Percentiles rank a stretch among this genome's conserved stretches.
Evolutionary conservation across 2,888 invertebrate species (phyloP).

Genomic region (Caenorhabditis plicata): DNA sequence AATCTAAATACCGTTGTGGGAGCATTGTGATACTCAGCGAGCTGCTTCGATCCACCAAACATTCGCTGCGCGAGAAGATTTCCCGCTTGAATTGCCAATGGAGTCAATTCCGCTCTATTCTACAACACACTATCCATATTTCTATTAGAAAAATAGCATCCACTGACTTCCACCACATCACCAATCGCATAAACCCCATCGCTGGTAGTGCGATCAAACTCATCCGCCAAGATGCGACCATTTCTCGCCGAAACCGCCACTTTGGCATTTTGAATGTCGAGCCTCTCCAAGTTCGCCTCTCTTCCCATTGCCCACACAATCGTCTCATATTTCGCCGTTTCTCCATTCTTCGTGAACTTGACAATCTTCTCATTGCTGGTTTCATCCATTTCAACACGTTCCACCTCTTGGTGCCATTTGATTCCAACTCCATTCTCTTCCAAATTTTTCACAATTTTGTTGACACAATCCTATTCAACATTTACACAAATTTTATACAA

Average conservation of each 20-base stretch:
- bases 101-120: conserved; percentile 84
- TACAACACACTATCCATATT: conserved; percentile 60
- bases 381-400: conserved; percentile 10
- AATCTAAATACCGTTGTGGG: conserved; percentile 69
- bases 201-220: conserved; percentile 74
- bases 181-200: conserved; percentile 88
- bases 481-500: not conserved
- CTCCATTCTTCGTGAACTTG: conserved; percentile 2
- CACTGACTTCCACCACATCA: conserved; percentile 70
- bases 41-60: conserved; percentile 47
- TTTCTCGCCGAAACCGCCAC: conserved; percentile 7
- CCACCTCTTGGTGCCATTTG: conserved; percentile 50
- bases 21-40: conserved; percentile 65
- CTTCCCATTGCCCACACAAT: conserved; percentile 45
- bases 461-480: conserved; percentile 67
- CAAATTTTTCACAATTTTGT: conserved; percentile 69
- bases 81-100: conserved; percentile 88
- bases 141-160: not conserved
- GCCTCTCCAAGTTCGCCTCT: conserved; percentile 5
- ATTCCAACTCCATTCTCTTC: conserved; percentile 68
- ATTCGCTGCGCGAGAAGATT: conserved; percentile 73
- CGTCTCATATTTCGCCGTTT: conserved; percentile 29
- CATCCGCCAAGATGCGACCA: conserved; percentile 33
- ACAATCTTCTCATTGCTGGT: conserved; percentile 6
- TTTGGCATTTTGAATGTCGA: conserved; percentile 13